Percentiles rank a stretch among this genome's conserved stretches.
phyloP scores from a whole-genome alignment of 2,113 vertebrate genomes.

The Seriola aureovittata region DNA sequence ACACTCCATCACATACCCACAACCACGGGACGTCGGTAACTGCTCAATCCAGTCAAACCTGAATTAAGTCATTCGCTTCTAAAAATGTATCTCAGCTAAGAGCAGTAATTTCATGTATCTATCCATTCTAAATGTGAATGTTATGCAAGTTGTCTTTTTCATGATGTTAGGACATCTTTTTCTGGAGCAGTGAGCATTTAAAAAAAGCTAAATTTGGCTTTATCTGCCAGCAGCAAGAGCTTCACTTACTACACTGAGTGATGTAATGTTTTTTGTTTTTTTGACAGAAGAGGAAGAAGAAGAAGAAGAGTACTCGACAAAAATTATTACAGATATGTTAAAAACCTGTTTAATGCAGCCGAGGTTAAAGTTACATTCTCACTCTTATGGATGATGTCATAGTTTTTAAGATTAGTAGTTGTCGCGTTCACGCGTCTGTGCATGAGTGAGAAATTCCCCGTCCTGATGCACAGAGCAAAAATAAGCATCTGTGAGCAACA shows the following conservation, averaged over 20 bases:
- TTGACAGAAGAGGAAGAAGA: not conserved
- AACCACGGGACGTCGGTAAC: not conserved
- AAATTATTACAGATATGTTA: not conserved
- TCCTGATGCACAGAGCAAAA: not conserved
- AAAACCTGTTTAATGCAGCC: not conserved
- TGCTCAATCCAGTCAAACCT: slow-evolving; percentile 3
- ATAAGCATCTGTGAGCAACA: slow-evolving; percentile 44
- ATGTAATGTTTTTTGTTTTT: not conserved
- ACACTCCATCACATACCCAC: slow-evolving; percentile 6
- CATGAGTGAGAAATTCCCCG: slow-evolving; percentile 18
- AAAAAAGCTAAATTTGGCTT: not conserved
- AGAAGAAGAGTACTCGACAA: not conserved
- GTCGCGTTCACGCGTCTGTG: slow-evolving; percentile 6
- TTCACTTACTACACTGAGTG: not conserved
- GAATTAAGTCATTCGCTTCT: not conserved
- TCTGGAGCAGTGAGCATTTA: not conserved
- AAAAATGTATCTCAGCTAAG: slow-evolving; percentile 2
- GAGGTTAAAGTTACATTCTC: not conserved
- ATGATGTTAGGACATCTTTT: not conserved
- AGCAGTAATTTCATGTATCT: not conserved
- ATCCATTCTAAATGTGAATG: not conserved
- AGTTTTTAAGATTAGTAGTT: not conserved
- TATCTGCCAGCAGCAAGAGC: slow-evolving; percentile 11
- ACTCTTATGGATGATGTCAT: not conserved
- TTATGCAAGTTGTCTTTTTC: not conserved